Conservation (phyloP, 2,113 vertebrate species). For the Cottus gobio region DNA sequence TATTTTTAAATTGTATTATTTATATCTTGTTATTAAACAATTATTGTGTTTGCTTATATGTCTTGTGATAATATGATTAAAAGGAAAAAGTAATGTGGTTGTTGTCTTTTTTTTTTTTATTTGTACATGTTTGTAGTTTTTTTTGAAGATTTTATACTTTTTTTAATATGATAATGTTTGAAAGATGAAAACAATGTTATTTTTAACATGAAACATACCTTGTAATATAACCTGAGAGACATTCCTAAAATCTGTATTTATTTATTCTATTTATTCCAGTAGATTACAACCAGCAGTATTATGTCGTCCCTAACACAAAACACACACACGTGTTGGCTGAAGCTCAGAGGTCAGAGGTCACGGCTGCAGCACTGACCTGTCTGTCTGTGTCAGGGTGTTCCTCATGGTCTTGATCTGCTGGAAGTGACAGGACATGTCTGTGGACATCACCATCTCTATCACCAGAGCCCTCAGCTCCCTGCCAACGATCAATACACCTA, state of each 20-base stretch:
- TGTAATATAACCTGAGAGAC: background rate
- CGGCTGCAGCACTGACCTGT: slow-evolving; percentile 77
- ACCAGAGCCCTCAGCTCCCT: slow-evolving; percentile 96
- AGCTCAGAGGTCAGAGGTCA: background rate
- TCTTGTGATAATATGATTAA: background rate
- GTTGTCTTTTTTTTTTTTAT: background rate
- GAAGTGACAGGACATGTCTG: slow-evolving; percentile 99
- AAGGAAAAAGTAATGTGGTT: background rate
- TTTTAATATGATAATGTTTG: background rate
- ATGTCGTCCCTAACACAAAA: background rate
- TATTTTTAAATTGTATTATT: background rate
- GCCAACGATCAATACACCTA: slow-evolving; percentile 17
- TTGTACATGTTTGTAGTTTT: background rate
- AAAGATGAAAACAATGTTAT: background rate
- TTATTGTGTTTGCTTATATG: background rate
- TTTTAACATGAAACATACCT: background rate
- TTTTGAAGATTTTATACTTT: background rate
- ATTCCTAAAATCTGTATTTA: background rate
- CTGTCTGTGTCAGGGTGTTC: slow-evolving; percentile 90
- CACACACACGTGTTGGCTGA: background rate
- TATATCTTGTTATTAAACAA: background rate
- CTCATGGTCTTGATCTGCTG: slow-evolving; percentile 98
- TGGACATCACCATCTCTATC: slow-evolving; percentile 99
- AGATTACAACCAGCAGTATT: background rate
- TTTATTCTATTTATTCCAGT: too few species aligned